Evolutionary conservation across 1,140 invertebrate species (phyloP).

Genomic region (Asobara japonica): DNA sequence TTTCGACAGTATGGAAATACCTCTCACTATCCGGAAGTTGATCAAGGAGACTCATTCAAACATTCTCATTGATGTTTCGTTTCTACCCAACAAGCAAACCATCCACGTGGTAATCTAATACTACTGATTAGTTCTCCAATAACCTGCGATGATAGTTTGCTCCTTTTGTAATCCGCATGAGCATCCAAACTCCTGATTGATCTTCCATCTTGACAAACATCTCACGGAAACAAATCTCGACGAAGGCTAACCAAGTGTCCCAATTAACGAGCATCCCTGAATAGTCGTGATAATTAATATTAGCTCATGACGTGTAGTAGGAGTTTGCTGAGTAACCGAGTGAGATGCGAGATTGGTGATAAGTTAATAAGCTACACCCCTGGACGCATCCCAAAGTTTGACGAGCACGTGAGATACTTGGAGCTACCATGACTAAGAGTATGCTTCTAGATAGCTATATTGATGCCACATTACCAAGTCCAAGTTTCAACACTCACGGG

Average conservation of each 20-base stretch:
- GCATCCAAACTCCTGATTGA: background rate
- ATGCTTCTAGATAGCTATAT: background rate
- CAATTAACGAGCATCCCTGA: background rate
- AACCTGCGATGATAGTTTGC: too few relatives aligned
- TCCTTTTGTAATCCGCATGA: too few relatives aligned
- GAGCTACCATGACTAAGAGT: background rate
- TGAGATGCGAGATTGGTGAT: background rate
- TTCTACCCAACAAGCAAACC: too few relatives aligned
- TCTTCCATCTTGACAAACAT: background rate
- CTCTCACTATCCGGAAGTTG: too few relatives aligned
- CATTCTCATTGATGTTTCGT: too few relatives aligned
- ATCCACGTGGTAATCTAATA: too few relatives aligned
- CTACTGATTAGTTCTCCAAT: too few relatives aligned
- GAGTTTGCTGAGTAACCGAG: background rate
- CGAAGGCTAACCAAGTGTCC: background rate
- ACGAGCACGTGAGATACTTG: background rate
- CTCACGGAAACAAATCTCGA: background rate
- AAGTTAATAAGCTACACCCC: background rate
- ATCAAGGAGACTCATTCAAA: too few relatives aligned
- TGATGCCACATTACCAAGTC: background rate
- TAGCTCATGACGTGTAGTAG: background rate
- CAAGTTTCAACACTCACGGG: background rate
- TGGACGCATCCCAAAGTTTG: background rate
- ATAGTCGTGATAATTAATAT: background rate
- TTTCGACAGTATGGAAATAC: too few relatives aligned